Conservation (phyloP, 2,797 vertebrate genomes). For the Sebastes paucispinis region DNA sequence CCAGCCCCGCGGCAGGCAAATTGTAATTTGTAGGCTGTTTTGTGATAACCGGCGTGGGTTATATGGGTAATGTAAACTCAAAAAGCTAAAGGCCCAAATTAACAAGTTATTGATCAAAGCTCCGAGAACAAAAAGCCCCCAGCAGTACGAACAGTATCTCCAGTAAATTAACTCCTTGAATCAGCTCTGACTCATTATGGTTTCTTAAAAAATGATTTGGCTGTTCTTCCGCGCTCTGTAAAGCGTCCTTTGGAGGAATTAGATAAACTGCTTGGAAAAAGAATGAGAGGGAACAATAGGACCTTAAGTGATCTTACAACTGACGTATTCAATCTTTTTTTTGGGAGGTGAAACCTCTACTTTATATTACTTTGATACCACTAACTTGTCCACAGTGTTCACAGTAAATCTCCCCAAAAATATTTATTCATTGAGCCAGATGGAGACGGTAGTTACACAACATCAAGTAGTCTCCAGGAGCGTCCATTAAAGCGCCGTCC, state of each 20-base stretch:
- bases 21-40: conserved; percentile 15
- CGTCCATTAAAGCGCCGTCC: conserved; percentile 57
- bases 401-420: background rate
- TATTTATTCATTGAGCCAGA: conserved; percentile 32
- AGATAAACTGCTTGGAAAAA: background rate
- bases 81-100: conserved; percentile 22
- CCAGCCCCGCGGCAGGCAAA: background rate
- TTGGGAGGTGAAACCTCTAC: background rate
- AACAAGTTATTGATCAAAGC: conserved; percentile 47
- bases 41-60: background rate
- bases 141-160: conserved; percentile 2
- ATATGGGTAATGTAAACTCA: conserved; percentile 15
- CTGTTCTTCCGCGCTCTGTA: background rate
- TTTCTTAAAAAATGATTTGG: background rate
- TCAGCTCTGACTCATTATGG: conserved; percentile 1
- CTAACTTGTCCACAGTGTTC: background rate
- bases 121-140: conserved; percentile 21
- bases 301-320: background rate
- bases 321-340: background rate
- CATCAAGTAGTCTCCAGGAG: conserved; percentile 48
- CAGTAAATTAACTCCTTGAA: conserved; percentile 33
- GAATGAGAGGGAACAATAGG: background rate
- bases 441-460: conserved; percentile 36
- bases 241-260: background rate
- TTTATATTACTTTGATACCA: background rate